Evolutionary conservation across 2,797 vertebrate genomes (phyloP), one percentile per base, ranked within the genome.

Genomic region (Labeo calbasu): DNA sequence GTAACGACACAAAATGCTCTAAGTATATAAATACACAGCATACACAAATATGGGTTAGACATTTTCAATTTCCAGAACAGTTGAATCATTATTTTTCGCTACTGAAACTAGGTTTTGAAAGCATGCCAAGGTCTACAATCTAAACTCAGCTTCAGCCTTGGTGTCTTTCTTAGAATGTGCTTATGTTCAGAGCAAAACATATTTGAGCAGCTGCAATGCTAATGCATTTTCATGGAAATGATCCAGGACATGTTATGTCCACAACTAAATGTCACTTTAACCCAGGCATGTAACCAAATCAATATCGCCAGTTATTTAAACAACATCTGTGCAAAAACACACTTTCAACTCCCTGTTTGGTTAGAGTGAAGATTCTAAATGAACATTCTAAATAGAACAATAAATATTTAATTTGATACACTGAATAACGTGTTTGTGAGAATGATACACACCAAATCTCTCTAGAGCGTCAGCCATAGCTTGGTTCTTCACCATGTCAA

Each of bases 401-500:
- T 7, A 51, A n/a, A 32, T 12, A 19, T 59, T 76, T 43, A 2
- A 51, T 53, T 32, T 10, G 25, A 2, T 17, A 5, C 7, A 2
- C 1, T 76, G 51, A n/a, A 57, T 15, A 8, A 28, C 11, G 36
- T 23, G 3, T 61, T 61, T 78, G 23, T 48, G 28, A 53, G 50
- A 59, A 32, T 10, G 25, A 2, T 43, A 77, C 94, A 93, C 90
- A 99, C 98, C 98, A 87, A 99, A 98, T 89, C 98, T 95, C 92
- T 99, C 98, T 88, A 99, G 89, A 84, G 98, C 98, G 75, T 99
- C 98, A 4, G 98, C 96, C 98, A 99, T 99, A 1, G 98, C 98
- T 92, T 99, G 98, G 89, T 99, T 99, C 94, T 99, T 99, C 93
- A 99, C 98, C 98, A 99, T 99, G 90, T 99, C 98, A 68, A 99